Base-by-base conservation (phyloP, 30 jellyfish, hydroid and myxozoan species). In the Sanderia malayensis region DNA sequence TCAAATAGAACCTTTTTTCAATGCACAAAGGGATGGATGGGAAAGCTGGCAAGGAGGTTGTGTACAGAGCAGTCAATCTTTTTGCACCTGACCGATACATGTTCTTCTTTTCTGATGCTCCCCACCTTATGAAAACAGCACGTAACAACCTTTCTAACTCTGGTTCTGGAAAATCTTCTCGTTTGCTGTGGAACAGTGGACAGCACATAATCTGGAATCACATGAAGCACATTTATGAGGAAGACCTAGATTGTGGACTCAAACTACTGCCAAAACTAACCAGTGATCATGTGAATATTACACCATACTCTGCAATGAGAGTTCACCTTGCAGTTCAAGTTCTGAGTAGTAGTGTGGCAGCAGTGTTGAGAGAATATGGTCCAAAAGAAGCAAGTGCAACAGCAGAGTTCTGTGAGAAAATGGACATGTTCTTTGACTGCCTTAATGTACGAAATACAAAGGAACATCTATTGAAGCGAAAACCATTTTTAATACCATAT, bases 101-200 rank as follows among this genome's bases (percentile, higher is more conserved):
- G 22, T 81, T 68, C 72, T 81, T 58, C 70, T 81, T 68, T 44
- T 57, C 81, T 18, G 94, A 69, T 57, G 64, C 67, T 4, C 81
- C 86, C 1, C 94, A 82, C 46, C 45, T 71, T 46, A 34, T 82
- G 3, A 82, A 82, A 67, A 81, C 94, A 1, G 17, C 68, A 21
- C 49, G 86, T 17, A 81, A 70, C 72, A 68, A 86, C 19, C 62
- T 81, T 11, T 44, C 30, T 0, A 62, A 81, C 47, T 81, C 86
- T 0, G 89, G 89, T 11, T 65, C 66, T 10, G 89, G 82, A 6
- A 44, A 62, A n/a, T 45, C 34, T 46, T 0, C 81, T 27, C 0
- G 74, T 26, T 63, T 15, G 0, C 22, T 78, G 82, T 78, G 89
- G 82, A 78, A 78, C 6, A 58, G 46, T 28, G 79, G 87, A 74